A percentile compares a stretch with the other conserved stretches of the same genome.
These are phyloP conservation scores for Oreochromis niloticus DNA, from an alignment of 2,113 vertebrate species.

Conservation along the genomic window DNA sequence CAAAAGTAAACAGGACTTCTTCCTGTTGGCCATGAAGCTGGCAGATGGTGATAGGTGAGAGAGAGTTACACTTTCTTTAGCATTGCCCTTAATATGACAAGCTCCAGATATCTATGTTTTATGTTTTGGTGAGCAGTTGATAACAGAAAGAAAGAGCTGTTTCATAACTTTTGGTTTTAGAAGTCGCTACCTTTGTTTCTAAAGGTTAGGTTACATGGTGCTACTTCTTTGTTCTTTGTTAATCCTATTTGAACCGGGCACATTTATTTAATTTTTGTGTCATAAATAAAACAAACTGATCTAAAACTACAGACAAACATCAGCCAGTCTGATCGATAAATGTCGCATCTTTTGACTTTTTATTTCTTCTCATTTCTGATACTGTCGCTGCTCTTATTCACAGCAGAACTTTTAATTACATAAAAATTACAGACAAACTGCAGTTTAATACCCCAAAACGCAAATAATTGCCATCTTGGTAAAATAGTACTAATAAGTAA, in stretches of 20 bases:
- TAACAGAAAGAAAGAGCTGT: not conserved
- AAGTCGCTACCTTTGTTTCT: not conserved
- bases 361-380: not conserved
- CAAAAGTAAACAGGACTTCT: not conserved
- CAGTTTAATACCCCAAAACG: not conserved
- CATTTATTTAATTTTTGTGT: not conserved
- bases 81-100: not conserved
- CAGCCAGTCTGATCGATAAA: not conserved
- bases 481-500: not conserved
- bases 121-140: not conserved
- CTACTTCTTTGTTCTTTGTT: not conserved
- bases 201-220: not conserved
- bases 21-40: not conserved
- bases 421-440: not conserved
- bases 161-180: not conserved
- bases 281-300: not conserved
- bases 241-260: not conserved
- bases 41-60: not conserved
- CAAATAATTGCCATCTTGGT: not conserved
- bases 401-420: not conserved
- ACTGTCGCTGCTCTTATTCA: not conserved
- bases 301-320: not conserved
- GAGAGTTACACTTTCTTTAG: not conserved
- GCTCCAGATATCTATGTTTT: not conserved
- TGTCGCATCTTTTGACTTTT: not conserved